Conservation (phyloP, 53 echinoderm and acorn worm species). For the Crossaster papposus region DNA sequence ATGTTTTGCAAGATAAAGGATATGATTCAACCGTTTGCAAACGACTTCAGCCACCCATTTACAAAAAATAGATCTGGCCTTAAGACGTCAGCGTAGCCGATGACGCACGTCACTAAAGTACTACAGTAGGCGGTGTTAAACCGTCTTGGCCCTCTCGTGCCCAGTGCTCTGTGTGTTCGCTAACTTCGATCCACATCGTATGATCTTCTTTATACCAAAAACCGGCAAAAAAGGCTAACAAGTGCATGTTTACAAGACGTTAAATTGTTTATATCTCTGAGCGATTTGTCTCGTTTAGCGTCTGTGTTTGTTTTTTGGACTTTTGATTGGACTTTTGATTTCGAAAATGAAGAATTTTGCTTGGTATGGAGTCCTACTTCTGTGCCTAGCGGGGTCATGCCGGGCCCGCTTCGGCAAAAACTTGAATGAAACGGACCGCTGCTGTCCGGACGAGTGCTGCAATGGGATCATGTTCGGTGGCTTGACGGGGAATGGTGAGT, state of each 20-base stretch:
- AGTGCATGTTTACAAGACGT: neutral
- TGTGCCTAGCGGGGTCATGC: neutral
- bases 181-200: neutral
- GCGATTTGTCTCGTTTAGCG: neutral
- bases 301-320: neutral
- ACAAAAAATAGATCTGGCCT: neutral
- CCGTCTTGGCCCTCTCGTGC: neutral
- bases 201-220: neutral
- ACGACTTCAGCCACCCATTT: neutral
- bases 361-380: neutral
- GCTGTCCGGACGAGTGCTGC: slow-evolving; percentile 46
- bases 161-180: neutral
- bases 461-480: slow-evolving; percentile 53
- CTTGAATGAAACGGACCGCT: neutral
- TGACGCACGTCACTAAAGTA: neutral
- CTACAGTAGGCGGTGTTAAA: neutral
- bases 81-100: neutral
- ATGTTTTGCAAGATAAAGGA: neutral
- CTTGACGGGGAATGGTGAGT: slow-evolving; percentile 49
- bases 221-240: neutral
- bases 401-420: slow-evolving; percentile 5
- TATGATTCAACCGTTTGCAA: neutral
- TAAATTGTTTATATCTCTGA: neutral
- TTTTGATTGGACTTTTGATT: too few relatives aligned
- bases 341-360: neutral